phyloP scores from a whole-genome alignment of 2,797 vertebrate species.

The Discoglossus pictus region DNA sequence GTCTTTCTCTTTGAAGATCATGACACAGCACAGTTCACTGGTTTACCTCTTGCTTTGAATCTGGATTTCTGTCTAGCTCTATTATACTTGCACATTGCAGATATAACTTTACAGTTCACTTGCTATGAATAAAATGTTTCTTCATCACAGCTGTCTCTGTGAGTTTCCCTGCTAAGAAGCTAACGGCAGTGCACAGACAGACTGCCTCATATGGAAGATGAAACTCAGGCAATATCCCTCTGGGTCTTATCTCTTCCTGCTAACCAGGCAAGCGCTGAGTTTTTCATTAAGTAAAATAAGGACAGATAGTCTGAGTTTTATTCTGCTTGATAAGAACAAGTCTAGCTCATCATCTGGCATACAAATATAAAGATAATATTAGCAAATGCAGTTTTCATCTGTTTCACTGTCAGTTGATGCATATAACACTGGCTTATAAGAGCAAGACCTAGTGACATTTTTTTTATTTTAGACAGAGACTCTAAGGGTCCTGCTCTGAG shows the following conservation, averaged over 20 bases:
- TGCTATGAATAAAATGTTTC: conserved; percentile 22
- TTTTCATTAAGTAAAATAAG: conserved; percentile 33
- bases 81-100: not conserved
- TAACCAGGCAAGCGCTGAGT: conserved; percentile 18
- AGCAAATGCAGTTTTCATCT: too few species aligned
- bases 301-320: conserved; percentile 30
- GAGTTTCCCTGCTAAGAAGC: conserved; percentile 9
- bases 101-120: conserved; percentile 27
- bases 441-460: too few species aligned
- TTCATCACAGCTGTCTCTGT: conserved; percentile 36
- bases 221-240: conserved; percentile 44
- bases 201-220: conserved; percentile 27
- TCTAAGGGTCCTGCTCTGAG: too few species aligned
- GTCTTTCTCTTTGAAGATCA: too few species aligned
- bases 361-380: conserved; percentile 17
- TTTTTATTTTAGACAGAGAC: too few species aligned
- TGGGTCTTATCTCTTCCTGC: conserved; percentile 32
- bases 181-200: conserved; percentile 7
- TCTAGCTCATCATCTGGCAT: conserved; percentile 14
- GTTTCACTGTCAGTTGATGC: too few species aligned
- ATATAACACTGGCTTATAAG: too few species aligned
- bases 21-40: not conserved
- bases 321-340: not conserved
- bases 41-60: not conserved
- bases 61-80: not conserved